Percentiles rank a stretch among this genome's conserved stretches.
Conservation (phyloP, 2,797 vertebrate species). For the Enteromius viviparus region DNA sequence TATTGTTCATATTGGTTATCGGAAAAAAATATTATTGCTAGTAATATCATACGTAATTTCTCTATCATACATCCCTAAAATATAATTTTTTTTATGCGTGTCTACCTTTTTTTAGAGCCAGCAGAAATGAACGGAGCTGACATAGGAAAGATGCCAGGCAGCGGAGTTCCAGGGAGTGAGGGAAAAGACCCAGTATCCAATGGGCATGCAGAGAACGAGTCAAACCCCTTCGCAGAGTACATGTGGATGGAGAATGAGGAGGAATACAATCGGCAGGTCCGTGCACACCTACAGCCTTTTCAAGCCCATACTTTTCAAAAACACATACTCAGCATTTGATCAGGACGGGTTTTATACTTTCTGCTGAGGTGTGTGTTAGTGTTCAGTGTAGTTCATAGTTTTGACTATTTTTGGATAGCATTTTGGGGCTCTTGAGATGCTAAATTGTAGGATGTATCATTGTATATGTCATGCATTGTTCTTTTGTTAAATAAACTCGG, state of each 20-base stretch:
- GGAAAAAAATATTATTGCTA: not conserved
- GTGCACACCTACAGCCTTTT: constrained; percentile 16
- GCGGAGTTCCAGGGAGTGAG: constrained; percentile 77
- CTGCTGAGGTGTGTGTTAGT: not conserved
- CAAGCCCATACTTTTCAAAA: not conserved
- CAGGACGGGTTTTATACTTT: constrained; percentile 6
- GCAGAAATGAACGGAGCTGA: constrained; percentile 92
- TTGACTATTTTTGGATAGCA: not conserved
- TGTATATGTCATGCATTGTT: not conserved
- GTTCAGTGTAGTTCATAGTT: not conserved
- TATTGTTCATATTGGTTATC: not conserved
- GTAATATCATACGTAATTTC: not conserved
- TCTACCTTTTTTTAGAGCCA: constrained; percentile 72
- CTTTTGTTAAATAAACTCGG: not conserved
- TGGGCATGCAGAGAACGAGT: constrained; percentile 86
- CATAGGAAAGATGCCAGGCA: constrained; percentile 81
- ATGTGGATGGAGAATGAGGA: constrained; percentile 99
- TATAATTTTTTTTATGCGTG: not conserved
- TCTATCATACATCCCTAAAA: not conserved
- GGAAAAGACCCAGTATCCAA: constrained; percentile 81
- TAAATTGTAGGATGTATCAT: not conserved
- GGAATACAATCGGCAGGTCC: constrained; percentile 94
- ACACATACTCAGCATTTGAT: not conserved
- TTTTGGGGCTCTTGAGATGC: not conserved
- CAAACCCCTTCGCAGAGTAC: constrained; percentile 93